These are phyloP conservation scores for Amiota mariae DNA, from an alignment of 2,888 invertebrate species.

Conservation along the genomic window DNA sequence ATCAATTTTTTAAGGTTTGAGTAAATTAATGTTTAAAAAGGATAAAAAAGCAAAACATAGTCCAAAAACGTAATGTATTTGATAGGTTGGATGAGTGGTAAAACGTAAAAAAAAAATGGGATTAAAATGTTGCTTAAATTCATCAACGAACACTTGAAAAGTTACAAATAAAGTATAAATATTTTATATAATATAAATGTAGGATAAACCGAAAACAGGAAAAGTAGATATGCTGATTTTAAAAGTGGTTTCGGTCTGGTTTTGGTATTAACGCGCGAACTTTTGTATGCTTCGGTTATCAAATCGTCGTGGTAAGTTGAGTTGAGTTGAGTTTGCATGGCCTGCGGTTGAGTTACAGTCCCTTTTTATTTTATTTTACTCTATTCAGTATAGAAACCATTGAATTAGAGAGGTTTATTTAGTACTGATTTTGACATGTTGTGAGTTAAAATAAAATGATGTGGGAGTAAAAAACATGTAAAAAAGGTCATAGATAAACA, in stretches of 20 bases:
- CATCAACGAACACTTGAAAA: conserved; percentile 51
- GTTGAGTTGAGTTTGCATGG: not conserved
- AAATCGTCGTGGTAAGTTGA: not conserved
- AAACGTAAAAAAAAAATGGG: conserved; percentile 30
- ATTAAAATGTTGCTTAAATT: conserved; percentile 53
- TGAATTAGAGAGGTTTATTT: not conserved
- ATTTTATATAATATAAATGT: conserved; percentile 41
- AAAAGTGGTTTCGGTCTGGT: not conserved
- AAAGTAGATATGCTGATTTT: not conserved
- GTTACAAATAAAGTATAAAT: conserved; percentile 55
- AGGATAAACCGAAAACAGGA: not conserved
- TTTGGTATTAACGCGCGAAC: not conserved
- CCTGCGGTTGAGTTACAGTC: conserved; percentile 2
- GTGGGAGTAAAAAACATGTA: not conserved
- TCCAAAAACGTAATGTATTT: too few relatives aligned
- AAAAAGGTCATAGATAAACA: not conserved
- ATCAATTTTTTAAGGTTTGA: conserved; percentile 8
- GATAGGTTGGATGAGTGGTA: too few relatives aligned
- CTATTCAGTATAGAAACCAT: too few relatives aligned
- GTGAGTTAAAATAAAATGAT: not conserved
- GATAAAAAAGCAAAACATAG: conserved; percentile 2
- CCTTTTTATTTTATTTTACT: too few relatives aligned
- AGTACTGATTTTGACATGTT: conserved; percentile 25
- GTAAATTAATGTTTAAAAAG: conserved; percentile 22
- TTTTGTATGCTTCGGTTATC: not conserved